Evolutionary conservation across 2,888 invertebrate genomes (phyloP), one percentile per base, ranked within the genome.

Genomic region (Temnothorax ravouxi): DNA sequence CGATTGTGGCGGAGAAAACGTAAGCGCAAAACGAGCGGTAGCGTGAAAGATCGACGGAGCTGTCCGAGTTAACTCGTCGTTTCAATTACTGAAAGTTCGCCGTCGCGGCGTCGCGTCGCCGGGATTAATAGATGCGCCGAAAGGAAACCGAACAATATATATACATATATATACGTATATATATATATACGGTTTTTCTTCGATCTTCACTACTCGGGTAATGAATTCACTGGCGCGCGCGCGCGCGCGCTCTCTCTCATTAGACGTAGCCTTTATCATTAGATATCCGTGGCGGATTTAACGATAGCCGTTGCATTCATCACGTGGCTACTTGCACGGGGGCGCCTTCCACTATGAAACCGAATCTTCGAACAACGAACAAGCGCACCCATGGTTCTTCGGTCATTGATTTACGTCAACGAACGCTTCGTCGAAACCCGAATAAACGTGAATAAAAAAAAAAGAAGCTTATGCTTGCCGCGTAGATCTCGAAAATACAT

Each of bases 41-140:
- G 34, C 54, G 34, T 56, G 44, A 77, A 77, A 69, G 69, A 69
- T 34, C 29, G 18, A 50, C 11, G 38, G 29, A 69, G 69, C 52
- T n/a, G 67, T 15, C 76, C 54, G 44, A 47, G 44, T 50, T 76
- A 41, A 71, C 71, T 79, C 77, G 69, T 44, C 77, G 56, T 56
- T 79, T 34, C 79, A 79, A 79, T 79, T 71, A 71, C 47, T 44
- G 79, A 79, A 59, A 79, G 71, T 71, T 59, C 25, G 34, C 34
- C 59, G 6, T 21, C n/a, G n/a, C n/a, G n/a, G n/a, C n/a, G n/a
- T n/a, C n/a, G n/a, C n/a, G n/a, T n/a, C 21, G 44, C 25, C n/a
- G 41, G 47, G 59, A 80, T 80, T 79, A 72, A 80, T 80, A 72
- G 71, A 59, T 29, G 47, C 50, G 38, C 59, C 77, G 69, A 77